Base-by-base conservation (phyloP, 2,797 vertebrate species). In the Linurgus olivaceus region DNA sequence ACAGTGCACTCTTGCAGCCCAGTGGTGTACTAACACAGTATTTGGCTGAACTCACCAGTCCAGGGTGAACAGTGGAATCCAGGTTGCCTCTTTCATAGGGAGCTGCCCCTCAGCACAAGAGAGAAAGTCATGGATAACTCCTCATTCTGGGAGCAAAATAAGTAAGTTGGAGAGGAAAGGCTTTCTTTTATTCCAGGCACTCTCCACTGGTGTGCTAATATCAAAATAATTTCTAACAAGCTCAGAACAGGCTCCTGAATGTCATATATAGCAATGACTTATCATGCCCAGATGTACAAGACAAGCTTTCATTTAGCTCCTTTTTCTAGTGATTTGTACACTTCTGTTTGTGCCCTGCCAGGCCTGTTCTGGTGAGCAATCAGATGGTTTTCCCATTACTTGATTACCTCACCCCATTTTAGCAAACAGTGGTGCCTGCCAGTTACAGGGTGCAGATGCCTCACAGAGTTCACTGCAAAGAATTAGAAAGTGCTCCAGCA, bases 331-430 rank as follows among this genome's bases (percentile, higher is more conserved):
- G 55, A 76, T 67, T 65, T 62, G n/a, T 62, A 62, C 2, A 0
- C 17, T 90, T 42, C 58, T 76, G 18, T 25, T 21, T 48, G 18
- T 81, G 37, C 37, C 40, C 33, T 73, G 13, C 50, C 55, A 91
- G 68, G 67, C 24, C 35, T 89, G 73, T 54, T 90, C 82, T 82
- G 55, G 15, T 70, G 81, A 87, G 38, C n/a, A 76, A 15, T 79
- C 78, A 81, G 59, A 44, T 87, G 62, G 45, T 86, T 79, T 91
- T 92, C 76, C 61, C 72, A 38, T 62, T 72, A 18, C 73, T 86
- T 65, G 51, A 92, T 94, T 94, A 88, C 76, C 93, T 96, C 89
- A 90, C 74, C 40, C 61, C 84, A 51, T 82, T 93, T 91, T 42
- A 96, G 58, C 62, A 91, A 88, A 71, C 72, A 87, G 80, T 42